Evolutionary conservation across 64 coral and sea anemone genomes (phyloP).

Genomic region (Actinia tenebrosa): DNA sequence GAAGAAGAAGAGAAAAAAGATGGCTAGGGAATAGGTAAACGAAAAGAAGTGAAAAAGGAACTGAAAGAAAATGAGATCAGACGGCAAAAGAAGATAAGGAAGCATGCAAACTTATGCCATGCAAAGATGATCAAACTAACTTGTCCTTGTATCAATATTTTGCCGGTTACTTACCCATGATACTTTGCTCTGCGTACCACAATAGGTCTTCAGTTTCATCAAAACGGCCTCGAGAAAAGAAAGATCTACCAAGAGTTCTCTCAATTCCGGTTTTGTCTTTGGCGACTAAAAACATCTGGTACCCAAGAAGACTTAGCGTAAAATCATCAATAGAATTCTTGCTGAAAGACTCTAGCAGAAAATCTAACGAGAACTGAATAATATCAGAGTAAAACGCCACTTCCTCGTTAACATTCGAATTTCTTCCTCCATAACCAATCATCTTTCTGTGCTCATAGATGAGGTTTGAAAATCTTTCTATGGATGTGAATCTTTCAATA

Average conservation of each 20-base stretch:
- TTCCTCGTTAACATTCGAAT: constrained; percentile 5
- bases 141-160: background rate
- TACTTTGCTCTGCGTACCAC: constrained; percentile 26
- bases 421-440: background rate
- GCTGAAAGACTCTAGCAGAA: constrained; percentile 9
- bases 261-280: constrained; percentile 57
- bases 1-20: background rate
- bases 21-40: background rate
- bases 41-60: background rate
- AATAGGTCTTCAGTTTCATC: constrained; percentile 31
- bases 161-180: constrained; percentile 19
- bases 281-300: constrained; percentile 36
- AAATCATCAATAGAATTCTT: background rate
- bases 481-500: background rate
- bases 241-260: constrained; percentile 33
- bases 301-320: constrained; percentile 16
- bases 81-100: background rate
- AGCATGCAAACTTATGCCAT: background rate
- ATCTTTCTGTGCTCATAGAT: constrained; percentile 6
- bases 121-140: background rate
- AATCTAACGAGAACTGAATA: constrained; percentile 22
- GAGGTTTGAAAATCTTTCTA: background rate
- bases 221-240: constrained; percentile 37
- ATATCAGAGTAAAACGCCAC: constrained; percentile 34
- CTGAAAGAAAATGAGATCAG: background rate